These are phyloP conservation scores for Pristionchus exspectatus DNA, from an alignment of 2,888 invertebrate species.

Conservation along the genomic window DNA sequence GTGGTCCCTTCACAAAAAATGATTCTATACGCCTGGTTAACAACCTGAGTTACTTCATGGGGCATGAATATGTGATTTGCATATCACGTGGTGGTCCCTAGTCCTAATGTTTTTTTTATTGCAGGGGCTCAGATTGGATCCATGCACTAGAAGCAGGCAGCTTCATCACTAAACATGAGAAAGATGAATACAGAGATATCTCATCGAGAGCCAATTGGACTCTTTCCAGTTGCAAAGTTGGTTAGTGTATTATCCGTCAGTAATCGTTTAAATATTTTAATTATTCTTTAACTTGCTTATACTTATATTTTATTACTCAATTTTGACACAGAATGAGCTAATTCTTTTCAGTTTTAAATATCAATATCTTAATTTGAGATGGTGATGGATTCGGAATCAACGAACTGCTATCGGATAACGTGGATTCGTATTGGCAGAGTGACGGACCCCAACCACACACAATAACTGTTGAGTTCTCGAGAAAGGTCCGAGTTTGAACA, in stretches of 20 bases:
- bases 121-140: slow-evolving; percentile 40
- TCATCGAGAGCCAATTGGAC: slow-evolving; percentile 97
- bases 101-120: not conserved
- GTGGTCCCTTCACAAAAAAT: too few species aligned
- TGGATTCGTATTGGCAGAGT: slow-evolving; percentile 99
- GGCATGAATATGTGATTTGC: too few species aligned
- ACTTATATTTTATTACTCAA: not conserved
- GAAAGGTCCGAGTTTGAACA: slow-evolving; percentile 50
- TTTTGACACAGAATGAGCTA: too few species aligned
- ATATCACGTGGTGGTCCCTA: too few species aligned
- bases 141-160: slow-evolving; percentile 16
- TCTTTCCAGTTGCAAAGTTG: slow-evolving; percentile 97
- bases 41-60: too few species aligned
- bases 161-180: slow-evolving; percentile 6
- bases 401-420: slow-evolving; percentile 93
- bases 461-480: slow-evolving; percentile 87
- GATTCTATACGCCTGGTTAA: too few species aligned
- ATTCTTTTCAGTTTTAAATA: too few species aligned
- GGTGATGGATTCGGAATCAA: slow-evolving; percentile 94
- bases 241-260: slow-evolving; percentile 80
- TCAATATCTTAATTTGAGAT: too few species aligned
- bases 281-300: too few species aligned
- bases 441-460: slow-evolving; percentile 98
- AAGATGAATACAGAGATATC: slow-evolving; percentile 84
- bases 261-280: slow-evolving; percentile 43